Evolutionary conservation across 1,140 invertebrate genomes (phyloP).

Genomic region (Venturia canescens): DNA sequence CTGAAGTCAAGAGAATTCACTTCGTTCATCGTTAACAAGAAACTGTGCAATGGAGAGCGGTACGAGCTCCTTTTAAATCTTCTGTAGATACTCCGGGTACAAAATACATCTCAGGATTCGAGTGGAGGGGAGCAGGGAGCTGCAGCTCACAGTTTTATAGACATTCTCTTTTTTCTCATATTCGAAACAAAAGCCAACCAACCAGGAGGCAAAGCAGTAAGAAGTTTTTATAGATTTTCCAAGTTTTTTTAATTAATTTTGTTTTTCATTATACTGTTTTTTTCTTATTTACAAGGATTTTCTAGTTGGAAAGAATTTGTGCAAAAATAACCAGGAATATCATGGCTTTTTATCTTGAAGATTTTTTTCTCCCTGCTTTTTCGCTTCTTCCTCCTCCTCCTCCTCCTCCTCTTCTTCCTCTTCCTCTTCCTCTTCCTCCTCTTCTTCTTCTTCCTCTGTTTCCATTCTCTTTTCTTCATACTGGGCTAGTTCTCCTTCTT

Average conservation of each 20-base stretch:
- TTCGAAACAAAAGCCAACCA: too few species aligned
- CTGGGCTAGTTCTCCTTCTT: not conserved
- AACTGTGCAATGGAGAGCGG: constrained; percentile 53
- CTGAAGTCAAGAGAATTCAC: constrained; percentile 55
- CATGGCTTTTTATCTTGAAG: too few species aligned
- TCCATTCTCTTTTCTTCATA: not conserved
- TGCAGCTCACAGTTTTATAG: not conserved
- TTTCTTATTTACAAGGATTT: too few species aligned
- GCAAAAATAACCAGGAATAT: not conserved
- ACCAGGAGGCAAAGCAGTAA: too few species aligned
- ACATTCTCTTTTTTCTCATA: not conserved
- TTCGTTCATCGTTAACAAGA: constrained; percentile 51
- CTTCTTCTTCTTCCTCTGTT: not conserved
- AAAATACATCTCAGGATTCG: not conserved
- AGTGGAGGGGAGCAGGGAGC: not conserved
- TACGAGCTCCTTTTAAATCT: constrained; percentile 59
- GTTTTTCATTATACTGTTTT: too few species aligned
- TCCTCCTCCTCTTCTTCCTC: constrained; percentile 17
- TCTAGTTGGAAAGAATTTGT: not conserved
- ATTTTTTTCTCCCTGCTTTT: not conserved
- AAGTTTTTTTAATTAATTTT: too few species aligned
- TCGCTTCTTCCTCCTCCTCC: not conserved
- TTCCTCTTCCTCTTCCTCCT: not conserved
- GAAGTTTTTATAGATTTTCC: too few species aligned
- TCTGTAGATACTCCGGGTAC: constrained; percentile 40